These are phyloP conservation scores for Campoplex capitator DNA, from an alignment of 2,888 invertebrate species.

Conservation along the genomic window DNA sequence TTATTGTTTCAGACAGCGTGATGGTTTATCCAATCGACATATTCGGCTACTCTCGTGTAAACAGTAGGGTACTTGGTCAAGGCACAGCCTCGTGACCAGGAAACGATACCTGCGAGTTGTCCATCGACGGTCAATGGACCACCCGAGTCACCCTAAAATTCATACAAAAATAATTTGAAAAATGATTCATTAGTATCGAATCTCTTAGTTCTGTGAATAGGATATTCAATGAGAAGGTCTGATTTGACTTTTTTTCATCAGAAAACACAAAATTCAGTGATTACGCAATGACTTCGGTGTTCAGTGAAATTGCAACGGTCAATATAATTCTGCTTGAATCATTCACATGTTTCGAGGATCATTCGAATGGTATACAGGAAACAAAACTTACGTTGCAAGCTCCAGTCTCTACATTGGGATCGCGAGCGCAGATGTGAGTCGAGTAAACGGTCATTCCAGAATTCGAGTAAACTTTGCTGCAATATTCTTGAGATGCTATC, in stretches of 20 bases:
- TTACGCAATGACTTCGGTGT: background rate
- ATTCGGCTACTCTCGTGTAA: conserved; percentile 76
- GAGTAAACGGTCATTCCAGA: conserved; percentile 52
- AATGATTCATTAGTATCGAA: background rate
- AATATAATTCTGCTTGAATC: background rate
- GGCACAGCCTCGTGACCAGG: conserved; percentile 79
- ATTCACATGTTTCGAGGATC: background rate
- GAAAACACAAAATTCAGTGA: too few species aligned
- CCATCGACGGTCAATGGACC: conserved; percentile 78
- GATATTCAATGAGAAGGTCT: too few species aligned
- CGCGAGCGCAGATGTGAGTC: conserved; percentile 70
- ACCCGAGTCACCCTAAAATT: conserved; percentile 79
- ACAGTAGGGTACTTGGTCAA: conserved; percentile 75
- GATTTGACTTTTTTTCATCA: background rate
- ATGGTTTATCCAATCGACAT: conserved; percentile 74
- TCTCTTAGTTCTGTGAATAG: background rate
- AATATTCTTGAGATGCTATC: too few species aligned
- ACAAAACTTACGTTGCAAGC: conserved; percentile 70
- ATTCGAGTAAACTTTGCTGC: too few species aligned
- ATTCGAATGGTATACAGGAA: background rate
- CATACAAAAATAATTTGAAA: conserved; percentile 5
- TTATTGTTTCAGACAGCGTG: conserved; percentile 64
- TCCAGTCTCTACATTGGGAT: conserved; percentile 65
- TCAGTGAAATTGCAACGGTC: background rate
- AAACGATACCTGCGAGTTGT: conserved; percentile 78